A percentile compares a stretch with the other conserved stretches of the same genome.
phyloP scores from a whole-genome alignment of 2,888 invertebrate species.

The Athalia cordata region DNA sequence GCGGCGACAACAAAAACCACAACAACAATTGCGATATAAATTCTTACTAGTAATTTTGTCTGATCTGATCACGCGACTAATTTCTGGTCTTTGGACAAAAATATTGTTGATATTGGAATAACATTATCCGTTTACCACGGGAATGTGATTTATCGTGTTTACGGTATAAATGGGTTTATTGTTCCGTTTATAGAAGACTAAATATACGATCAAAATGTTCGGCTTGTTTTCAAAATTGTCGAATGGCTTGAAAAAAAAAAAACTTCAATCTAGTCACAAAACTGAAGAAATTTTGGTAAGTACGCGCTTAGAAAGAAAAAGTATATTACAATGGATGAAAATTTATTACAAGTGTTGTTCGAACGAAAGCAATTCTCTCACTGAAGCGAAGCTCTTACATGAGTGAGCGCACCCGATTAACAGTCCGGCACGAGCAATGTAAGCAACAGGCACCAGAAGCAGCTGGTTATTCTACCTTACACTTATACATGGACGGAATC shows the following conservation, averaged over 20 bases:
- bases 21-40: background rate
- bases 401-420: slow-evolving; percentile 52
- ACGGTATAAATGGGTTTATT: background rate
- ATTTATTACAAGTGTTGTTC: slow-evolving; percentile 26
- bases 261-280: slow-evolving; percentile 18
- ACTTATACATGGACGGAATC: slow-evolving; percentile 12
- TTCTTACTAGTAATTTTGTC: background rate
- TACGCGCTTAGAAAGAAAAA: background rate
- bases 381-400: slow-evolving; percentile 56
- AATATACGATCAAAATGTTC: background rate
- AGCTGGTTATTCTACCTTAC: slow-evolving; percentile 15
- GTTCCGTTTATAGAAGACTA: too few relatives aligned
- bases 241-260: too few relatives aligned
- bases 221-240: background rate
- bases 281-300: background rate
- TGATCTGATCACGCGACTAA: background rate
- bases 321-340: too few relatives aligned
- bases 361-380: slow-evolving; percentile 66
- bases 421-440: slow-evolving; percentile 1
- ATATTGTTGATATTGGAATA: background rate
- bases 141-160: background rate
- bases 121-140: background rate
- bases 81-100: background rate
- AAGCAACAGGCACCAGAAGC: background rate
- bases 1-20: background rate